These are phyloP conservation scores for Trilocha varians DNA, from an alignment of 2,888 invertebrate species.

Conservation along the genomic window DNA sequence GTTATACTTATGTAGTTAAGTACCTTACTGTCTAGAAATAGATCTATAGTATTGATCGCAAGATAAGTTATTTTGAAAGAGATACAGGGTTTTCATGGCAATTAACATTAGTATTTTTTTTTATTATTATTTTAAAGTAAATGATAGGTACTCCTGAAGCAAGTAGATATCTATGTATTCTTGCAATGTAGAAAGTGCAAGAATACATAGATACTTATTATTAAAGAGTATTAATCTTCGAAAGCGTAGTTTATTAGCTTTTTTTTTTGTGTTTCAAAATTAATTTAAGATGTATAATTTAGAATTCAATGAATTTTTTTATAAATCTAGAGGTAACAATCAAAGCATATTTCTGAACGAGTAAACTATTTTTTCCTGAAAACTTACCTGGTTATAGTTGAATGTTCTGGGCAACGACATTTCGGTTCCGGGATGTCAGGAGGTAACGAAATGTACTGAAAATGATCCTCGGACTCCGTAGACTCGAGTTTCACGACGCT, in stretches of 20 bases:
- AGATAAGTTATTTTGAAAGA: no score
- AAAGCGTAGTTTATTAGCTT: not conserved
- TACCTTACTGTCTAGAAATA: no score
- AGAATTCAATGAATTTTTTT: not conserved
- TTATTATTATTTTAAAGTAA: no score
- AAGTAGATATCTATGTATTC: no score
- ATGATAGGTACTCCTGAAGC: no score
- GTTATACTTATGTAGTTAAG: no score
- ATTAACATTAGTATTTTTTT: no score
- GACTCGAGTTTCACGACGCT: conserved; percentile 39
- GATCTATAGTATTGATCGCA: no score
- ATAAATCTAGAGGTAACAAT: not conserved
- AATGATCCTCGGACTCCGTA: conserved; percentile 60
- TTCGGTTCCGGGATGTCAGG: conserved; percentile 50
- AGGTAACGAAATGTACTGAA: conserved; percentile 44
- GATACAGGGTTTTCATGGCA: no score
- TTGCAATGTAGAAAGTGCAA: no score
- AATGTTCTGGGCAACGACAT: conserved; percentile 77
- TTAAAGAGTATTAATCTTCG: not conserved
- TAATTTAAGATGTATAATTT: not conserved
- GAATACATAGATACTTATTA: not conserved
- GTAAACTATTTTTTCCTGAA: not conserved
- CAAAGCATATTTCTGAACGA: not conserved
- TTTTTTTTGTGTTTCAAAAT: not conserved
- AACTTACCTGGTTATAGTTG: conserved; percentile 71